Conservation (phyloP, 2,113 vertebrate genomes). For the Carassius carassius region DNA sequence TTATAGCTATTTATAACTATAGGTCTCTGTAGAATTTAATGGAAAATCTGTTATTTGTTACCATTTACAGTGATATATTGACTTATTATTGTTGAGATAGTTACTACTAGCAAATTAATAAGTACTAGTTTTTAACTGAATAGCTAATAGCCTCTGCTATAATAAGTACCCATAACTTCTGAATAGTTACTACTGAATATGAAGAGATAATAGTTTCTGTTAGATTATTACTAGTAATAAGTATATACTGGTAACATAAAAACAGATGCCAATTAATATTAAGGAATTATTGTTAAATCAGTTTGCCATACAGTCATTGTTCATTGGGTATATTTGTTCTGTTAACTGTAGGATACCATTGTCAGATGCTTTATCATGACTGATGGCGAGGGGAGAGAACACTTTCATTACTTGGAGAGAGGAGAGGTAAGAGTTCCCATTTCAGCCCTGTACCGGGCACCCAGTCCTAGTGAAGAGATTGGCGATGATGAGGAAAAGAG, state of each 20-base stretch:
- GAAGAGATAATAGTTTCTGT: too few species aligned
- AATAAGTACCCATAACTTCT: too few species aligned
- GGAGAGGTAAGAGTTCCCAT: conserved; percentile 85
- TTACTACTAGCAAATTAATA: background rate
- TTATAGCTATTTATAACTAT: background rate
- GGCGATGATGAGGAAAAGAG: conserved; percentile 57
- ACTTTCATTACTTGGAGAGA: conserved; percentile 78
- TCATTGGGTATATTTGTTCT: background rate
- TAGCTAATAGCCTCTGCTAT: background rate
- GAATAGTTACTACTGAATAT: too few species aligned
- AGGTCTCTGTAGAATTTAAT: background rate
- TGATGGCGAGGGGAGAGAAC: conserved; percentile 89
- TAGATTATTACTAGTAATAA: too few species aligned
- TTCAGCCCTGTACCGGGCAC: conserved; percentile 63
- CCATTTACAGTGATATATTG: background rate
- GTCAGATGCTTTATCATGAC: conserved; percentile 90
- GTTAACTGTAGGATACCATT: conserved; percentile 79
- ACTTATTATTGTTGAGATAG: background rate
- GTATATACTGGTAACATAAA: too few species aligned
- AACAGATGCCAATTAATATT: background rate
- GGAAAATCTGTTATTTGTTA: background rate
- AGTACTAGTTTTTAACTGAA: background rate
- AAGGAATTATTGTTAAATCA: background rate
- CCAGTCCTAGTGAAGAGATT: conserved; percentile 63
- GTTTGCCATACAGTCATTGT: conserved; percentile 8